Percentiles rank a stretch among this genome's conserved stretches.
Evolutionary conservation across 2,113 vertebrate genomes (phyloP).

Genomic region (Colinus virginianus): DNA sequence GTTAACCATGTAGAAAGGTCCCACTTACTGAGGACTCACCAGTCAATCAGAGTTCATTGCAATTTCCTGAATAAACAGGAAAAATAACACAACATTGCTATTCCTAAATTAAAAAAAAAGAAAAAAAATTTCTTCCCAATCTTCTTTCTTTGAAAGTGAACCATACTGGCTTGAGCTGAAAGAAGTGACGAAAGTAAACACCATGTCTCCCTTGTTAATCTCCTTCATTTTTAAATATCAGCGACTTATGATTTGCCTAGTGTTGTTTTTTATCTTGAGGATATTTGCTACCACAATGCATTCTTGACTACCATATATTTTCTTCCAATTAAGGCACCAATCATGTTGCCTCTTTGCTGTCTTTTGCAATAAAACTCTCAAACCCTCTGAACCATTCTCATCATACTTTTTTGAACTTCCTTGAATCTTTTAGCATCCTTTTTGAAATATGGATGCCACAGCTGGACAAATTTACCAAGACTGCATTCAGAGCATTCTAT

Average conservation of each 20-base stretch:
- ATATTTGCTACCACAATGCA: neutral
- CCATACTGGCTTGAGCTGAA: neutral
- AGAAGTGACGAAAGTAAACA: conserved; percentile 1
- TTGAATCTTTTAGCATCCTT: conserved; percentile 44
- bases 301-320: neutral
- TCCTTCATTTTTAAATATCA: neutral
- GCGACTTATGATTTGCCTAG: neutral
- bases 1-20: neutral
- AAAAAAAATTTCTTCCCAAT: neutral
- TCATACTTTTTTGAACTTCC: neutral
- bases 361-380: conserved; percentile 34
- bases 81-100: neutral
- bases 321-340: neutral
- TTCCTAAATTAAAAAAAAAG: neutral
- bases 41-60: neutral
- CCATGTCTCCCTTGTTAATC: neutral
- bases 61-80: neutral
- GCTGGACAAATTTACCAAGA: conserved; percentile 13
- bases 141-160: neutral
- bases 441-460: conserved; percentile 51
- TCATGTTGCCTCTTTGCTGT: neutral
- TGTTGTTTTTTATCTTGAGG: neutral
- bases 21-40: neutral
- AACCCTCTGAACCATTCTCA: neutral
- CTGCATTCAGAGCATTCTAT: neutral